Evolutionary conservation across 2,888 invertebrate species (phyloP).

Genomic region (Eristalis arbustorum): DNA sequence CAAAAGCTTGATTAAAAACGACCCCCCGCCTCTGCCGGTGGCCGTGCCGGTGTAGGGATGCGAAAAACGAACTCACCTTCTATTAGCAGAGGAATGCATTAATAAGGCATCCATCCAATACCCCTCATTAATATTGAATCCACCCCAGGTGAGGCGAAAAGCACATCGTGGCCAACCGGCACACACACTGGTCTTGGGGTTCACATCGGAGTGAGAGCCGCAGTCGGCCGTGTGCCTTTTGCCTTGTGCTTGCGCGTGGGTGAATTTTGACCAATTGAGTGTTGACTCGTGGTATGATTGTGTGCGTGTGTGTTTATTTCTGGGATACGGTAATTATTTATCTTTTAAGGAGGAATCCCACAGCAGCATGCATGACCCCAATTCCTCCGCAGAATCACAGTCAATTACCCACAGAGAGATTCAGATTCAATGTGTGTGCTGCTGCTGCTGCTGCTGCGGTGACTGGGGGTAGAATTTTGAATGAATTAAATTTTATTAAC

Average conservation of each 20-base stretch:
- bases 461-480: constrained; percentile 14
- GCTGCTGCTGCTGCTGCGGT: not conserved
- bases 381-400: constrained; percentile 53
- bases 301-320: constrained; percentile 39
- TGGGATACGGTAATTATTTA: constrained; percentile 64
- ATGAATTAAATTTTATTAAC: constrained; percentile 44
- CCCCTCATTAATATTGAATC: constrained; percentile 50
- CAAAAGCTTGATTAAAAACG: constrained; percentile 63
- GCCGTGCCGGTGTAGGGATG: not conserved
- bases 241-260: constrained; percentile 19
- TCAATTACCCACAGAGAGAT: constrained; percentile 66
- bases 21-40: not conserved
- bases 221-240: not conserved
- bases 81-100: constrained; percentile 39
- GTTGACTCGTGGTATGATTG: constrained; percentile 30
- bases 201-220: too few relatives aligned
- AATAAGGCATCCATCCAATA: constrained; percentile 36
- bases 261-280: constrained; percentile 57
- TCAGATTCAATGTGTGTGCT: constrained; percentile 57
- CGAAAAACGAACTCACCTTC: not conserved
- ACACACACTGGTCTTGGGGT: not conserved
- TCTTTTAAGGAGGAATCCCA: constrained; percentile 52
- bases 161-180: not conserved
- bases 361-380: constrained; percentile 42
- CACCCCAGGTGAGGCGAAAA: not conserved